These are phyloP conservation scores for Nomada goodeniana DNA, from an alignment of 2,888 invertebrate genomes.

Conservation along the genomic window DNA sequence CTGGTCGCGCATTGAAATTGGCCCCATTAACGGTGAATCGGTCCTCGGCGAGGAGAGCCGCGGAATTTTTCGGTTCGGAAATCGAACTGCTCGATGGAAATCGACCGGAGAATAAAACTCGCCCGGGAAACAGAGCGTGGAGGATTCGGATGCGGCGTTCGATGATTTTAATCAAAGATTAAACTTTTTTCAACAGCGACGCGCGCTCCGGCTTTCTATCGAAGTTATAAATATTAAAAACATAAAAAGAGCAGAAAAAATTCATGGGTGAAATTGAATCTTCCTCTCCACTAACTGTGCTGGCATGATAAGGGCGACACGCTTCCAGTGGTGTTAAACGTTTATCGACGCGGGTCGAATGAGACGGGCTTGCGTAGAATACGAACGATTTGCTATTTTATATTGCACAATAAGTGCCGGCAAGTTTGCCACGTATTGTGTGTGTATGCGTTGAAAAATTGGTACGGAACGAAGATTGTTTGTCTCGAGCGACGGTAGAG, in stretches of 20 bases:
- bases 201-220: background rate
- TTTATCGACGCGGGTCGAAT: background rate
- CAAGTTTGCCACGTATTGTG: no score
- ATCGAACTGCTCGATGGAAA: slow-evolving; percentile 4
- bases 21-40: slow-evolving; percentile 60
- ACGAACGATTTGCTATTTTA: background rate
- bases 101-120: slow-evolving; percentile 2
- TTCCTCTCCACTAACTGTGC: background rate
- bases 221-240: slow-evolving; percentile 15
- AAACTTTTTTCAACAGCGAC: background rate
- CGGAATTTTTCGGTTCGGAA: no score
- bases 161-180: slow-evolving; percentile 40
- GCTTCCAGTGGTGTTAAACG: background rate
- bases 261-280: slow-evolving; percentile 18
- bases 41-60: background rate
- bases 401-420: no score
- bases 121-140: background rate
- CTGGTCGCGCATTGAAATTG: slow-evolving; percentile 49
- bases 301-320: background rate
- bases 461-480: no score
- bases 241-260: background rate
- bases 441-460: no score
- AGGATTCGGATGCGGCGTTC: slow-evolving; percentile 12
- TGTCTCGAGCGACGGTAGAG: no score
- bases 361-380: background rate